Conservation (phyloP, 2,888 invertebrate species). For the Neuroscelio doddi region DNA sequence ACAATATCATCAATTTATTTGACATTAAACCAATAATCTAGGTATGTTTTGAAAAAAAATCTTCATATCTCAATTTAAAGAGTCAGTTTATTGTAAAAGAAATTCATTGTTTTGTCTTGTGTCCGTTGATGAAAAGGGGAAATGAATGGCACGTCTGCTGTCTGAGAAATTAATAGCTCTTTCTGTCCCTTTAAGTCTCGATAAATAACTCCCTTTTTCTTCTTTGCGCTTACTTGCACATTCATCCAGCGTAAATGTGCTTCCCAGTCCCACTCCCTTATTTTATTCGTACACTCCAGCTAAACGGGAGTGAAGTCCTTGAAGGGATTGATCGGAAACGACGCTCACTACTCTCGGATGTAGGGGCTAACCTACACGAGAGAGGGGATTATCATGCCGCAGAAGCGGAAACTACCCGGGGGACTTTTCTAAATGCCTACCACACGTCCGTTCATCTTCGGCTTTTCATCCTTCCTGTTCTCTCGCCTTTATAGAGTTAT, state of each 20-base stretch:
- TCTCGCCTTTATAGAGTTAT: background rate
- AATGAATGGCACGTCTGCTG: too few relatives aligned
- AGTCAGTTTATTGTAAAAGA: too few relatives aligned
- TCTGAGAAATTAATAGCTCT: too few relatives aligned
- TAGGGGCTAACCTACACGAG: slow-evolving; percentile 40
- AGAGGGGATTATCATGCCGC: slow-evolving; percentile 47
- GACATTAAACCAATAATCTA: too few relatives aligned
- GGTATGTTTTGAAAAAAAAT: too few relatives aligned
- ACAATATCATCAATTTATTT: too few relatives aligned
- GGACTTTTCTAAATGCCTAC: slow-evolving; percentile 15
- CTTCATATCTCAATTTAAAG: too few relatives aligned
- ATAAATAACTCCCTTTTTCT: slow-evolving; percentile 15
- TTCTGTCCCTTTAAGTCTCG: slow-evolving; percentile 8
- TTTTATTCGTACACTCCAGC: slow-evolving; percentile 50
- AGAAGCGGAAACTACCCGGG: slow-evolving; percentile 21
- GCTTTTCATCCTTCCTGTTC: slow-evolving; percentile 2
- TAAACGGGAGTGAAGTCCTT: slow-evolving; percentile 56
- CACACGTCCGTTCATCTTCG: slow-evolving; percentile 14
- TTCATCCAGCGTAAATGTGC: slow-evolving; percentile 16
- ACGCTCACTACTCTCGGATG: slow-evolving; percentile 44
- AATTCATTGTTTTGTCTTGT: too few relatives aligned
- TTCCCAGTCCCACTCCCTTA: slow-evolving; percentile 28
- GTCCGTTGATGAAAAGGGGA: too few relatives aligned
- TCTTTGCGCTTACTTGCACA: slow-evolving; percentile 17
- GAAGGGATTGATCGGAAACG: slow-evolving; percentile 59